Base-by-base conservation (phyloP, 2,113 vertebrate genomes). In the Spea bombifrons region DNA sequence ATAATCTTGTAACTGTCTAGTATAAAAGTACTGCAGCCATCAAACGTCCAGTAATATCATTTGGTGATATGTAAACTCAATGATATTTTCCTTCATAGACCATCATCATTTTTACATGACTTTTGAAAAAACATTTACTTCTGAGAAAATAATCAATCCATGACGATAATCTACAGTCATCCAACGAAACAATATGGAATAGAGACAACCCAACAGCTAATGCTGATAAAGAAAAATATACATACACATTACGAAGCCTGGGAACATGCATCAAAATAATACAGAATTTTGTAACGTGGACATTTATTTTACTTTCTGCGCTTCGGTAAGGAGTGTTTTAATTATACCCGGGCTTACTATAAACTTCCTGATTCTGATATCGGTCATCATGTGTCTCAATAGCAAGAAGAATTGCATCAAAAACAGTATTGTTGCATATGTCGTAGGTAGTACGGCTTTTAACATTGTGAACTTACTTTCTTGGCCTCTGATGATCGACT, bases 61-160 rank as follows among this genome's bases (percentile, higher is more conserved):
- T 13, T 59, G 8, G 55, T 59, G 10, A 13, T 30, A 30, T 12
- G 8, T 59, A 59, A 59, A 59, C 12, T 59, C 55, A 7, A 59
- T 2, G 55, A 59, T 13, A 12, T 59, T 59, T 59, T 59, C 15
- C 4, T 7, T 30, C 30, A 30, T 30, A 30, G 30, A 30, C 1
- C 30, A 30, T 30, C 30, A 30, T 30, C 30, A 30, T 30, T 30
- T 30, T 30, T 30, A 30, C 30, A 30, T 30, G 30, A 30, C 30
- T 30, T 13, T 59, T 9, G 3, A 59, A 59, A 12, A 59, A 59
- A 13, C 3, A 59, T 12, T 59, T 59, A 13, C 55, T 59, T 59
- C 84, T 89, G 89, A 84, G 86, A 79, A 84, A 84, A 86, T 88
- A 30, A 30, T 30, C 30, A 30, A 30, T 2, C 30, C 30, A 30